These are phyloP conservation scores for Eulemur mongoz DNA, from an alignment of 2,797 vertebrate genomes.

Conservation along the genomic window DNA sequence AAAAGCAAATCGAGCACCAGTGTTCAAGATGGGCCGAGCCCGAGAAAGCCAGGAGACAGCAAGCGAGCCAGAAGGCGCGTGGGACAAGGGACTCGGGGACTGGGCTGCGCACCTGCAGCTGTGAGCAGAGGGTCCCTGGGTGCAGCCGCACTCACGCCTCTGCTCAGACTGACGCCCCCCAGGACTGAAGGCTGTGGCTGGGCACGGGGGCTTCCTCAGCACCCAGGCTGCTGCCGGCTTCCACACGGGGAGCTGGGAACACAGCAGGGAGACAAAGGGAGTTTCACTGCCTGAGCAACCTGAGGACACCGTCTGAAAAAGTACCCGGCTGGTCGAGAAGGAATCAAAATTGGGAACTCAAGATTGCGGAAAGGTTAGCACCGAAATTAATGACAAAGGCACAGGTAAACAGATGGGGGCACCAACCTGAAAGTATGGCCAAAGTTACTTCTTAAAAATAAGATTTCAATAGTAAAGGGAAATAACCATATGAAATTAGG, in stretches of 20 bases:
- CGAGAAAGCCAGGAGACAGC: not conserved
- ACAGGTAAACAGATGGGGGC: not conserved
- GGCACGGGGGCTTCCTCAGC: not conserved
- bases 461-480: not conserved
- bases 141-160: not conserved
- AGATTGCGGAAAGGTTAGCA: not conserved
- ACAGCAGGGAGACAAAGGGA: not conserved
- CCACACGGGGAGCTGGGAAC: no score
- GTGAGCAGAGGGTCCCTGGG: no score
- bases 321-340: not conserved
- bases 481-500: not conserved
- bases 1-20: rapidly evolving
- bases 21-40: not conserved
- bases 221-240: no score
- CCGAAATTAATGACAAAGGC: not conserved
- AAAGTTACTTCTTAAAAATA: not conserved
- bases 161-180: not conserved
- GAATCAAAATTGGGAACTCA: not conserved
- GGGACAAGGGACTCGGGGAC: no score
- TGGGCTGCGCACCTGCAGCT: no score
- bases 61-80: not conserved
- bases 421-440: not conserved
- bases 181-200: no score
- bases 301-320: not conserved
- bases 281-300: not conserved